A percentile compares a stretch with the other conserved stretches of the same genome.
Conservation (phyloP, 2,888 invertebrate species). For the Acronicta aceris region DNA sequence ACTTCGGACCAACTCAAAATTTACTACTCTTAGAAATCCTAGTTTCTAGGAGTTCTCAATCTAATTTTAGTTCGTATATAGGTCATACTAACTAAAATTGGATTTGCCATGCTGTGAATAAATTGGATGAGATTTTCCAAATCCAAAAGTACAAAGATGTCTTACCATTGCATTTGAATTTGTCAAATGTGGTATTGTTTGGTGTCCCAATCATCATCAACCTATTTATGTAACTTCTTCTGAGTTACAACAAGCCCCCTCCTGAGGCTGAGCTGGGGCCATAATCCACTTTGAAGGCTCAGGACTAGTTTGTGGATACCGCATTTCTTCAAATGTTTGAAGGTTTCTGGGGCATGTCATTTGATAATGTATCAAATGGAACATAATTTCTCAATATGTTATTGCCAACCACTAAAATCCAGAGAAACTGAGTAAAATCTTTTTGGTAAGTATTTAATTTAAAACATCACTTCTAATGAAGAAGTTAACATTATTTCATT, state of each 20-base stretch:
- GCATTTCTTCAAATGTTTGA: not conserved
- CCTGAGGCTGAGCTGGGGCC: not conserved
- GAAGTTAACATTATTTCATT: too few species aligned
- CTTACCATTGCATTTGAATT: slow-evolving; percentile 39
- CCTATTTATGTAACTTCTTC: not conserved
- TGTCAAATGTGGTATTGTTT: slow-evolving; percentile 17
- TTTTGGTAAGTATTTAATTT: not conserved
- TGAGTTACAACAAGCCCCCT: not conserved
- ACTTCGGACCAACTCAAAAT: too few species aligned
- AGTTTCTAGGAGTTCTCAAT: too few species aligned
- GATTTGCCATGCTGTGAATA: not conserved
- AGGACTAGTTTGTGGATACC: not conserved
- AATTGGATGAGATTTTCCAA: slow-evolving; percentile 18
- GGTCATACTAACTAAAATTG: too few species aligned
- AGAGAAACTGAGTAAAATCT: slow-evolving; percentile 23
- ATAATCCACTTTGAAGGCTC: not conserved
- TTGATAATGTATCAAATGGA: not conserved
- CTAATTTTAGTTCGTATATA: too few species aligned
- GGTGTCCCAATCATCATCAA: not conserved
- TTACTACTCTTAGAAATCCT: too few species aligned
- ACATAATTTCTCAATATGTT: not conserved
- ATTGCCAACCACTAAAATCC: slow-evolving; percentile 28
- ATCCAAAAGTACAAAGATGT: slow-evolving; percentile 13
- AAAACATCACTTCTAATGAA: not conserved
- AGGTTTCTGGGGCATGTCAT: not conserved